These are phyloP conservation scores for Catonia carolina DNA, from an alignment of 2,888 invertebrate genomes.

Conservation along the genomic window DNA sequence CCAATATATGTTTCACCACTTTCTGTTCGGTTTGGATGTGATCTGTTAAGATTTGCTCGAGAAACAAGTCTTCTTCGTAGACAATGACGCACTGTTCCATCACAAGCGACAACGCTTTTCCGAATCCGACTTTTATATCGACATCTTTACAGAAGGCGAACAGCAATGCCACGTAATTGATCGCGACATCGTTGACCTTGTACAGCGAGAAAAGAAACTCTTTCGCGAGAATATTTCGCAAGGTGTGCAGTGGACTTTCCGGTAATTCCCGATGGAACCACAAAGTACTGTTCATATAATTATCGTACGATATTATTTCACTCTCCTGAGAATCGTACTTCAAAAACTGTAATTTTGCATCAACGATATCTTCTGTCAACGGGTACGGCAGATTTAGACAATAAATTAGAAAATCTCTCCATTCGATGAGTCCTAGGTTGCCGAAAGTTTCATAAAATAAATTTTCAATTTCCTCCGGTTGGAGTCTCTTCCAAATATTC, in stretches of 20 bases:
- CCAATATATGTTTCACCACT: background rate
- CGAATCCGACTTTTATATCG: conserved; percentile 70
- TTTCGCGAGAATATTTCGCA: conserved; percentile 46
- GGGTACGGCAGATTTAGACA: conserved; percentile 53
- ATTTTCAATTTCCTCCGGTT: conserved; percentile 18
- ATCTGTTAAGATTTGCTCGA: background rate
- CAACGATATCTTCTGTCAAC: conserved; percentile 48
- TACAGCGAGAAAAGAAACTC: conserved; percentile 53
- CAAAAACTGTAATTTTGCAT: conserved; percentile 46
- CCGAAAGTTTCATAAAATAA: conserved; percentile 48
- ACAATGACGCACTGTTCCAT: conserved; percentile 37
- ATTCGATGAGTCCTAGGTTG: conserved; percentile 51
- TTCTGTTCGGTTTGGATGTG: background rate
- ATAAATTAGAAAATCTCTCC: conserved; percentile 60
- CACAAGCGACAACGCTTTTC: conserved; percentile 71
- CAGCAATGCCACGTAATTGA: conserved; percentile 57
- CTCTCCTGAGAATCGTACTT: conserved; percentile 44
- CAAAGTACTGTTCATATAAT: conserved; percentile 40
- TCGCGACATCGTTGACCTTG: conserved; percentile 43
- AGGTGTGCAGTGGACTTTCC: conserved; percentile 32
- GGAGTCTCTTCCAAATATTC: conserved; percentile 25
- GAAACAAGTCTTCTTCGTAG: background rate
- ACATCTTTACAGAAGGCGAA: conserved; percentile 55
- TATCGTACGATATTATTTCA: conserved; percentile 41
- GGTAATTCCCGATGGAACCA: conserved; percentile 44